Percentiles rank a stretch among this genome's conserved stretches.
Conservation (phyloP, 1,140 invertebrate genomes). For the Camponotus vicinus region DNA sequence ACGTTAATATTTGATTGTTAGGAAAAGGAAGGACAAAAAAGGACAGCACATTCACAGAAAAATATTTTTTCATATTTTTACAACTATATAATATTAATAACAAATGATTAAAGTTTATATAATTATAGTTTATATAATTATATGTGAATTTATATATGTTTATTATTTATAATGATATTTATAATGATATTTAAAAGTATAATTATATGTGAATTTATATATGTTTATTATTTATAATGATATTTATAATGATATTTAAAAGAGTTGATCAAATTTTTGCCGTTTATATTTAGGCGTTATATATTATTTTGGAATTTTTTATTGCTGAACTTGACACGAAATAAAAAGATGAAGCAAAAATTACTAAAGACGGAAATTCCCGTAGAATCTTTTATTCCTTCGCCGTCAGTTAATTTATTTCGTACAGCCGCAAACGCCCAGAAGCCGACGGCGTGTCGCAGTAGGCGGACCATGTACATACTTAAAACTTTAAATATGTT, state of each 20-base stretch:
- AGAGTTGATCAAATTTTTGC: not conserved
- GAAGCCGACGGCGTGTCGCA: constrained; percentile 16
- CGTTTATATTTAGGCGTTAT: not conserved
- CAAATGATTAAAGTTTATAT: not conserved
- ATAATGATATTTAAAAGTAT: not conserved
- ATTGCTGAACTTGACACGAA: not conserved
- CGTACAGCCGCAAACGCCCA: not conserved
- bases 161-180: not conserved
- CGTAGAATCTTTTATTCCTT: not conserved
- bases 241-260: not conserved
- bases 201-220: not conserved
- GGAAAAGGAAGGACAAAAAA: too few relatives aligned
- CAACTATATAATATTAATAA: not conserved
- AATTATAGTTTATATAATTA: too few relatives aligned
- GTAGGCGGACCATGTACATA: not conserved
- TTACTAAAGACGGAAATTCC: not conserved
- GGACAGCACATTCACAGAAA: too few relatives aligned
- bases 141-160: not conserved
- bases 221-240: not conserved
- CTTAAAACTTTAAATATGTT: constrained; percentile 72
- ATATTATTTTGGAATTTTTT: not conserved
- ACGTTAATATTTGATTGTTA: not conserved
- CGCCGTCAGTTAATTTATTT: constrained; percentile 37
- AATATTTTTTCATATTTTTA: not conserved
- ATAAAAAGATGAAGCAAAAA: not conserved